Conservation (phyloP, 2,888 invertebrate species). For the Drosophila tripunctata region DNA sequence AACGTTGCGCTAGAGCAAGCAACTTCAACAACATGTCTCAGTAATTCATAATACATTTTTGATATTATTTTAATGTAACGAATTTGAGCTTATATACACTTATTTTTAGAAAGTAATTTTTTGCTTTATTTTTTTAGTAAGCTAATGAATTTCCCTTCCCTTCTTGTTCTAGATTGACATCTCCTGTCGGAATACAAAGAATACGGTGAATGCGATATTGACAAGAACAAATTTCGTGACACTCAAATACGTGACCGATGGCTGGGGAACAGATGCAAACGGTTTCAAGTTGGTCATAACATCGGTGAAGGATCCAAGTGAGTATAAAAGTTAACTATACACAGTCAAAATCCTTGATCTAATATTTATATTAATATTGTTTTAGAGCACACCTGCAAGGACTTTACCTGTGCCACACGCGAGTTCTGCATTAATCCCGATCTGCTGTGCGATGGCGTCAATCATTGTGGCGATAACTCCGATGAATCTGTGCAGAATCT, state of each 20-base stretch:
- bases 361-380: neutral
- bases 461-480: slow-evolving; percentile 97
- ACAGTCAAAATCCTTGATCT: neutral
- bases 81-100: no score
- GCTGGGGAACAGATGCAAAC: slow-evolving; percentile 95
- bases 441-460: slow-evolving; percentile 95
- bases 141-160: slow-evolving; percentile 84
- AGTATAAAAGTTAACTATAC: slow-evolving; percentile 85
- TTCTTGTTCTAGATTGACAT: slow-evolving; percentile 97
- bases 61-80: no score
- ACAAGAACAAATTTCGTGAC: slow-evolving; percentile 97
- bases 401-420: slow-evolving; percentile 93
- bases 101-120: no score
- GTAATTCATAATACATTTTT: no score
- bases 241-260: slow-evolving; percentile 96
- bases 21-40: no score
- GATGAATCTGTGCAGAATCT: slow-evolving; percentile 94
- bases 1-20: no score
- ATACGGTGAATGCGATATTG: slow-evolving; percentile 94
- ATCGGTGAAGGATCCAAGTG: slow-evolving; percentile 96
- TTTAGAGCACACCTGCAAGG: slow-evolving; percentile 93
- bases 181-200: slow-evolving; percentile 95
- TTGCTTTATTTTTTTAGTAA: neutral
- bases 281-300: slow-evolving; percentile 97
- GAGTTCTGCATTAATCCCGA: slow-evolving; percentile 97